phyloP scores from a whole-genome alignment of 2,113 vertebrate species.

The Leptosomus discolor region DNA sequence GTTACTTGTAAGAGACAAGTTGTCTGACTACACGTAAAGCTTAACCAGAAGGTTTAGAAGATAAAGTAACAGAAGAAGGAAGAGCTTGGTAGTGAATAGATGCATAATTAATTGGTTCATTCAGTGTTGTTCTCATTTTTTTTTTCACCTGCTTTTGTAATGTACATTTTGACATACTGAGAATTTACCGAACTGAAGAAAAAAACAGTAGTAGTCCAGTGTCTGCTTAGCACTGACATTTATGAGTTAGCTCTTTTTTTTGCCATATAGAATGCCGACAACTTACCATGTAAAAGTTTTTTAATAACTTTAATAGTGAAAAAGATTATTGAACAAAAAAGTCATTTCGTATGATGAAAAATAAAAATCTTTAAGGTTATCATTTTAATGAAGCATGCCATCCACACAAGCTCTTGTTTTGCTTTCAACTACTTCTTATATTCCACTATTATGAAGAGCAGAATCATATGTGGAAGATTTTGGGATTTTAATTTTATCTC shows the following conservation, averaged over 20 bases:
- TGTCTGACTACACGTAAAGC: slow-evolving; percentile 20
- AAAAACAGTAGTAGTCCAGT: neutral
- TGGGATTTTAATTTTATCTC: neutral
- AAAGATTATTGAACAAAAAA: neutral
- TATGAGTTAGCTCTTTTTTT: neutral
- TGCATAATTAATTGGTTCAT: neutral
- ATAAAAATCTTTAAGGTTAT: neutral
- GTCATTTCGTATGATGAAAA: neutral
- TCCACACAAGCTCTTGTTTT: neutral
- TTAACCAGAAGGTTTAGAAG: neutral
- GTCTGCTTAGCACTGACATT: neutral
- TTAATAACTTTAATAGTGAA: neutral
- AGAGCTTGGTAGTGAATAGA: neutral
- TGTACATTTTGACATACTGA: neutral
- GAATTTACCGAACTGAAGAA: neutral
- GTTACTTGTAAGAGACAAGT: neutral
- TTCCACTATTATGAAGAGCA: neutral
- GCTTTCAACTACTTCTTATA: neutral
- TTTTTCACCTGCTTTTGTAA: neutral
- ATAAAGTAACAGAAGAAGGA: slow-evolving; percentile 7
- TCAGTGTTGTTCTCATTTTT: neutral
- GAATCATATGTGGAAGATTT: neutral
- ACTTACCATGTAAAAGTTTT: neutral
- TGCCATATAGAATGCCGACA: neutral
- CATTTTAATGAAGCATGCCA: neutral